These are phyloP conservation scores for Hyposoter dolosus DNA, from an alignment of 2,888 invertebrate species.

Conservation along the genomic window DNA sequence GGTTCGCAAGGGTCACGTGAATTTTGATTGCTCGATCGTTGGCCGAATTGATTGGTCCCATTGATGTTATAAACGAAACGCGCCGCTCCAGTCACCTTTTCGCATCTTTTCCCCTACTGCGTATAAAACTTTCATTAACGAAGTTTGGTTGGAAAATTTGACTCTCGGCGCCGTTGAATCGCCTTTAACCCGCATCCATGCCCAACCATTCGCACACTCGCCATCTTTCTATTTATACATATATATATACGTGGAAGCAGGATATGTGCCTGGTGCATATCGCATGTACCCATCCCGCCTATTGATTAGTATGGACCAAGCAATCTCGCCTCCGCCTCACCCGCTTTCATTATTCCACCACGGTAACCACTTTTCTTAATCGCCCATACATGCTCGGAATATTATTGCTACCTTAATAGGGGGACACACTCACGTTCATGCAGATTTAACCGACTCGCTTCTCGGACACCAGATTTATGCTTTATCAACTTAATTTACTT, in stretches of 20 bases:
- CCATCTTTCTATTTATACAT: not conserved
- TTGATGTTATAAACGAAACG: slow-evolving; percentile 49
- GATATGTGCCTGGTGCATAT: slow-evolving; percentile 23
- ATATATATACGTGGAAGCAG: not conserved
- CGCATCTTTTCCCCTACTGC: not conserved
- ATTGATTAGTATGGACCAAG: slow-evolving; percentile 67
- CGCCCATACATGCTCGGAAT: slow-evolving; percentile 70
- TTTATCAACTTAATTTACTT: slow-evolving; percentile 10
- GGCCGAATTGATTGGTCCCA: slow-evolving; percentile 64
- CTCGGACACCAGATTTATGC: slow-evolving; percentile 29
- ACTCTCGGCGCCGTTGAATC: not conserved
- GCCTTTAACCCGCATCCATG: slow-evolving; percentile 5
- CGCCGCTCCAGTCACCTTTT: slow-evolving; percentile 12
- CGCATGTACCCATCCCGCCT: slow-evolving; percentile 28
- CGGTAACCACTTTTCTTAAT: slow-evolving; percentile 71
- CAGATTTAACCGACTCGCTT: slow-evolving; percentile 43
- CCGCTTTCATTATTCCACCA: slow-evolving; percentile 69
- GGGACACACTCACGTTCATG: slow-evolving; percentile 27
- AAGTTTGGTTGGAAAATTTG: slow-evolving; percentile 47
- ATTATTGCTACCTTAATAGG: slow-evolving; percentile 59
- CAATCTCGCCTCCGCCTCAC: slow-evolving; percentile 42
- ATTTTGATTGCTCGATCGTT: slow-evolving; percentile 66
- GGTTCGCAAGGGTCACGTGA: slow-evolving; percentile 38
- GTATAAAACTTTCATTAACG: slow-evolving; percentile 52
- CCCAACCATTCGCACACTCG: not conserved